These are phyloP conservation scores for Zoroaster sp. DNA, from an alignment of 53 echinoderm and acorn worm genomes.

Conservation along the genomic window DNA sequence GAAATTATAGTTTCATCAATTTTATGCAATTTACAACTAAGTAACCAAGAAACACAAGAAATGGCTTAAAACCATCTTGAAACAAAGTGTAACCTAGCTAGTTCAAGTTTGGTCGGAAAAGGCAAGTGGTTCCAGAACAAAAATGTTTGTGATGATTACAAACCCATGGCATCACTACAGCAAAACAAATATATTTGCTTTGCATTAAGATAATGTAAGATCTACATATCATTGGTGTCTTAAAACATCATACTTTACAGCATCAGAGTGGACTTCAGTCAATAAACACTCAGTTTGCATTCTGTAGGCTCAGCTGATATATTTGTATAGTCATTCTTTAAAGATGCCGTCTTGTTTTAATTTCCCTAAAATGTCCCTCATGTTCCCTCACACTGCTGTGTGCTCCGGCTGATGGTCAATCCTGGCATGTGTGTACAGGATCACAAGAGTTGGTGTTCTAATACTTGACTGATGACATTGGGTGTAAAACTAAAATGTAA, in stretches of 20 bases:
- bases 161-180: not conserved
- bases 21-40: no score
- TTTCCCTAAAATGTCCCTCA: not conserved
- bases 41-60: no score
- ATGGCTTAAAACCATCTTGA: no score
- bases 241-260: not conserved
- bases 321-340: no score
- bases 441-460: not conserved
- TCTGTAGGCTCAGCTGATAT: no score
- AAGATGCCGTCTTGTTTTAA: no score
- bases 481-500: no score
- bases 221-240: not conserved
- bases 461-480: not conserved
- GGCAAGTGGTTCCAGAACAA: no score
- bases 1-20: not conserved
- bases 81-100: no score
- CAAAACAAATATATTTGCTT: not conserved
- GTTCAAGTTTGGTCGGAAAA: no score
- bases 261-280: not conserved
- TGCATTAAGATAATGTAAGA: not conserved
- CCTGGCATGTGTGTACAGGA: not conserved
- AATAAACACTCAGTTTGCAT: no score
- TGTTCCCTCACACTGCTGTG: not conserved
- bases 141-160: no score
- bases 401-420: not conserved